These are phyloP conservation scores for Sinocyclocheilus anophthalmus DNA, from an alignment of 2,113 vertebrate genomes.

Conservation along the genomic window DNA sequence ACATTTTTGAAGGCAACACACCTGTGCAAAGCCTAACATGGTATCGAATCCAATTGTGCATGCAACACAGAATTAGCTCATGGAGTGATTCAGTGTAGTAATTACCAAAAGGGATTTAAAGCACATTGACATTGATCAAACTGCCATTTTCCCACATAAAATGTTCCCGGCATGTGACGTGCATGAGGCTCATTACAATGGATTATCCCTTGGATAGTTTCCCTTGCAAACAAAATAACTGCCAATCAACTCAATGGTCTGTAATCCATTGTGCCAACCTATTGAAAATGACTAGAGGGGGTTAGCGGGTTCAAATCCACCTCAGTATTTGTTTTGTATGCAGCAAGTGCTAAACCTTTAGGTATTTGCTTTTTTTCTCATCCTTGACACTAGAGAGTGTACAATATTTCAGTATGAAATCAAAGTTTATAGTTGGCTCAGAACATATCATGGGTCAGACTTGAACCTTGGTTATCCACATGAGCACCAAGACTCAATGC, in stretches of 20 bases:
- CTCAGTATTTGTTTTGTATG: not conserved
- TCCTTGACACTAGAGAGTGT: not conserved
- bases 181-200: conserved; percentile 15
- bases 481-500: not conserved
- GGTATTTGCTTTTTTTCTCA: not conserved
- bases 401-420: not conserved
- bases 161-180: conserved; percentile 11
- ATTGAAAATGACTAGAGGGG: not conserved
- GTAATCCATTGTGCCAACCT: conserved; percentile 28
- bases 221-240: conserved; percentile 9
- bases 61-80: conserved; percentile 1
- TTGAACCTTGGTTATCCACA: not conserved
- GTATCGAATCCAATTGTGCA: not conserved
- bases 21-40: not conserved
- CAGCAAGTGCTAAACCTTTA: conserved; percentile 9
- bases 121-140: not conserved
- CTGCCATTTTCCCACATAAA: conserved; percentile 9
- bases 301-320: not conserved
- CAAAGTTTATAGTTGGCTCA: not conserved
- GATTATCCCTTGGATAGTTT: conserved; percentile 20
- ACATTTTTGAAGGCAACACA: not conserved
- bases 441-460: not conserved
- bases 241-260: not conserved
- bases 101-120: conserved; percentile 13
- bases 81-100: conserved; percentile 1